Evolutionary conservation across 2,888 invertebrate genomes (phyloP).

Genomic region (Drosophila meridionalis): DNA sequence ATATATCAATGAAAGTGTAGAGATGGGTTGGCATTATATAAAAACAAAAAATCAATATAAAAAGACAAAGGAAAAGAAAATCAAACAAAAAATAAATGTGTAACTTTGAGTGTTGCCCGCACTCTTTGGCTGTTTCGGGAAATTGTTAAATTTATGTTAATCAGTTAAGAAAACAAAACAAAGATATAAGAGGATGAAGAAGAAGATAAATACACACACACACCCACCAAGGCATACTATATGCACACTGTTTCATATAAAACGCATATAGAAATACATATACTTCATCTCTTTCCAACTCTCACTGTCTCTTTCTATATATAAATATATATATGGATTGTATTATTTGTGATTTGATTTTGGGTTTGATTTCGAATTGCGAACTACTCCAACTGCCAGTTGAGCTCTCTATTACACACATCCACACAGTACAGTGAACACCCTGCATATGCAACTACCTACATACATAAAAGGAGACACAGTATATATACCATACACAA

Average conservation of each 20-base stretch:
- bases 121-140: conserved; percentile 73
- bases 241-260: conserved; percentile 78
- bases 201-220: conserved; percentile 52
- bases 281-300: conserved; percentile 30
- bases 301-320: background rate
- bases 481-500: background rate
- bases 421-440: conserved; percentile 45
- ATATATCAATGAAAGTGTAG: conserved; percentile 75
- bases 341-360: conserved; percentile 31
- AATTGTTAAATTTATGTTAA: conserved; percentile 79
- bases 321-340: conserved; percentile 39
- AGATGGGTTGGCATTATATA: conserved; percentile 36
- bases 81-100: conserved; percentile 27
- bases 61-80: conserved; percentile 3
- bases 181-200: conserved; percentile 20
- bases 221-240: conserved; percentile 80
- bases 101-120: conserved; percentile 41
- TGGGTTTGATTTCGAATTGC: conserved; percentile 25
- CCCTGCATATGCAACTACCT: conserved; percentile 53
- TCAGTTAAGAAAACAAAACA: conserved; percentile 34
- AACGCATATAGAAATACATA: conserved; percentile 61
- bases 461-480: background rate
- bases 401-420: conserved; percentile 14
- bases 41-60: background rate
- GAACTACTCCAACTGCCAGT: conserved; percentile 42